phyloP scores from a whole-genome alignment of 2,113 vertebrate species.

The Lophius piscatorius region DNA sequence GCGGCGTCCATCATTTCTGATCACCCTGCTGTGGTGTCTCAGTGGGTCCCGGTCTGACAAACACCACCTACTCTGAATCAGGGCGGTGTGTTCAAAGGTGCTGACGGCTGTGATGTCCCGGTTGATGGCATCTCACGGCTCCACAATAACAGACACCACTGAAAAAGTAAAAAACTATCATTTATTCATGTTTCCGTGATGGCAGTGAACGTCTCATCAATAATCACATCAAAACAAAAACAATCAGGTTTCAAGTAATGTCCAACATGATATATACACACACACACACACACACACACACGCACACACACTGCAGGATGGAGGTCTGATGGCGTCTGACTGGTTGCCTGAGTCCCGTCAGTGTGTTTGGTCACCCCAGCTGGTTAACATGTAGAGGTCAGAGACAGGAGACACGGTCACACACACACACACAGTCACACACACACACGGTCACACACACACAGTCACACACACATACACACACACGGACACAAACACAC shows the following conservation, averaged over 20 bases:
- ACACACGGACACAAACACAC: slow-evolving; percentile 79
- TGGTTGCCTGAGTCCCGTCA: too few species aligned
- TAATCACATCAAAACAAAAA: slow-evolving; percentile 74
- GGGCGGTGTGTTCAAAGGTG: too few species aligned
- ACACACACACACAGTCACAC: slow-evolving; percentile 16
- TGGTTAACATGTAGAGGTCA: too few species aligned
- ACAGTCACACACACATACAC: slow-evolving; percentile 32
- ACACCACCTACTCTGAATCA: too few species aligned
- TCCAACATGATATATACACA: slow-evolving; percentile 72
- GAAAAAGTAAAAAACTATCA: slow-evolving; percentile 97
- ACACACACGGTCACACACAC: slow-evolving; percentile 64
- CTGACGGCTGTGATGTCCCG: too few species aligned
- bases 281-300: slow-evolving; percentile 50
- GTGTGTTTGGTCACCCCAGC: too few species aligned
- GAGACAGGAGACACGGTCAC: slow-evolving; percentile 50
- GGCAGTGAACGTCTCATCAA: slow-evolving; percentile 91
- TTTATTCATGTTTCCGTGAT: slow-evolving; percentile 93
- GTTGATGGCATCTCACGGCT: too few species aligned
- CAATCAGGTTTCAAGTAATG: slow-evolving; percentile 85
- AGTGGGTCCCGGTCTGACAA: too few species aligned
- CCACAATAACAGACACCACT: slow-evolving; percentile 76
- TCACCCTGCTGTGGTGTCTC: too few species aligned
- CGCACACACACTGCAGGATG: too few species aligned
- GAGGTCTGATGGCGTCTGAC: too few species aligned
- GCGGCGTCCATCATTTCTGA: too few species aligned